Evolutionary conservation across 2,888 invertebrate genomes (phyloP).

Genomic region (Rhaphigaster nebulosa): DNA sequence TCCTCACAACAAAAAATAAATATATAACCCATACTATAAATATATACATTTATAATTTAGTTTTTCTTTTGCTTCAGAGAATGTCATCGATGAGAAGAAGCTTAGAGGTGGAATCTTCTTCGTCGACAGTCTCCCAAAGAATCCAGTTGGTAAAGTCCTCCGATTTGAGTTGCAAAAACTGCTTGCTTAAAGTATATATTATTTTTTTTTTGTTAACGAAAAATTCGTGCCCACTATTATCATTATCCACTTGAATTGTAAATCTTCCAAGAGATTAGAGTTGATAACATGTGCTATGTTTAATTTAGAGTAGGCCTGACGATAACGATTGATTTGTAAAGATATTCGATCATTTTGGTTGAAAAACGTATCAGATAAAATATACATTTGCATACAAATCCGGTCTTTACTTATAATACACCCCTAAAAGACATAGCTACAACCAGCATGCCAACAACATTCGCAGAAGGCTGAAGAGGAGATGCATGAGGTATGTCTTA

Average conservation of each 20-base stretch:
- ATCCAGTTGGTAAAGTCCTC: constrained; percentile 57
- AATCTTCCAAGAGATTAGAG: not conserved
- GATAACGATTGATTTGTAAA: too few relatives aligned
- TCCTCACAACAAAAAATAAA: too few relatives aligned
- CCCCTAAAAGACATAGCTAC: too few relatives aligned
- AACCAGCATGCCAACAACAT: too few relatives aligned
- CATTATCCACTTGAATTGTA: not conserved
- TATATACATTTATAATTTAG: too few relatives aligned
- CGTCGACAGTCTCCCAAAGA: constrained; percentile 56
- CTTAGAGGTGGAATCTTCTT: constrained; percentile 58
- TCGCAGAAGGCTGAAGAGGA: too few relatives aligned
- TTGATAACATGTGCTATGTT: not conserved
- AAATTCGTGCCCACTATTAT: not conserved
- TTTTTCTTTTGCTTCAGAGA: constrained; percentile 36
- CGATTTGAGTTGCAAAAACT: not conserved
- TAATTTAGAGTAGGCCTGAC: not conserved
- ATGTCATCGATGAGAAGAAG: constrained; percentile 60
- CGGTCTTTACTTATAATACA: too few relatives aligned
- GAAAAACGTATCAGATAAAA: too few relatives aligned
- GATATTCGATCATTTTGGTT: too few relatives aligned
- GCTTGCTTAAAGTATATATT: not conserved
- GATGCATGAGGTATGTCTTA: too few relatives aligned
- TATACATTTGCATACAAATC: too few relatives aligned
- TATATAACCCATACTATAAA: too few relatives aligned
- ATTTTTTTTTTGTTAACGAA: not conserved